Conservation (phyloP, 2,888 invertebrate genomes). For the Alloscopus bannaensis region DNA sequence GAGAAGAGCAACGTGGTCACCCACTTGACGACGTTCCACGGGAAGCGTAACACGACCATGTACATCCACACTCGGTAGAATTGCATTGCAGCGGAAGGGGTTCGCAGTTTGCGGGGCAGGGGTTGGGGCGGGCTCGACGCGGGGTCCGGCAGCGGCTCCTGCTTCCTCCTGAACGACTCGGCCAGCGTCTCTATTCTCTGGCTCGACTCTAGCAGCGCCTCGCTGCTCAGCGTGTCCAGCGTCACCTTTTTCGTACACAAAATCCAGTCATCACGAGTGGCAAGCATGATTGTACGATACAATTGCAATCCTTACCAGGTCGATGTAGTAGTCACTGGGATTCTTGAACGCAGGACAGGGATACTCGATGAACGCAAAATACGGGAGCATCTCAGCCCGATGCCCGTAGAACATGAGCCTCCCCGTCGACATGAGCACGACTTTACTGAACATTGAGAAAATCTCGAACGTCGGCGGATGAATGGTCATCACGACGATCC, state of each 20-base stretch:
- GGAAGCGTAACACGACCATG: slow-evolving; percentile 85
- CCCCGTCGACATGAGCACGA: slow-evolving; percentile 91
- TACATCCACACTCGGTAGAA: slow-evolving; percentile 82
- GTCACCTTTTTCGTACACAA: slow-evolving; percentile 85
- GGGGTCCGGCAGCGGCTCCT: slow-evolving; percentile 81
- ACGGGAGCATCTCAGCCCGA: slow-evolving; percentile 92
- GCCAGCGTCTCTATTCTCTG: slow-evolving; percentile 93
- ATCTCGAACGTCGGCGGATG: slow-evolving; percentile 97
- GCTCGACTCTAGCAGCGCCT: slow-evolving; percentile 95
- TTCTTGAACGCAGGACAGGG: slow-evolving; percentile 98
- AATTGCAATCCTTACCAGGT: slow-evolving; percentile 56
- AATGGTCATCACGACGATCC: slow-evolving; percentile 92
- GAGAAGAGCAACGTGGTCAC: slow-evolving; percentile 86
- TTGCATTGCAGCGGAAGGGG: slow-evolving; percentile 77
- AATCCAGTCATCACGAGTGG: neutral
- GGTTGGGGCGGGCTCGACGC: slow-evolving; percentile 84
- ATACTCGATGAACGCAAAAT: slow-evolving; percentile 93
- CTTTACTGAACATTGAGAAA: slow-evolving; percentile 92
- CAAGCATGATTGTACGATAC: neutral
- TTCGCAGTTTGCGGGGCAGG: slow-evolving; percentile 80
- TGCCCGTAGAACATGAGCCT: slow-evolving; percentile 94
- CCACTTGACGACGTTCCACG: slow-evolving; percentile 87
- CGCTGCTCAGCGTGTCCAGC: slow-evolving; percentile 92
- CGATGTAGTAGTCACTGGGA: slow-evolving; percentile 93
- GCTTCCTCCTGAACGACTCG: slow-evolving; percentile 85